Evolutionary conservation across 2,113 vertebrate species (phyloP), one percentile per base, ranked within the genome.

Genomic region (Megaceryle maxima): DNA sequence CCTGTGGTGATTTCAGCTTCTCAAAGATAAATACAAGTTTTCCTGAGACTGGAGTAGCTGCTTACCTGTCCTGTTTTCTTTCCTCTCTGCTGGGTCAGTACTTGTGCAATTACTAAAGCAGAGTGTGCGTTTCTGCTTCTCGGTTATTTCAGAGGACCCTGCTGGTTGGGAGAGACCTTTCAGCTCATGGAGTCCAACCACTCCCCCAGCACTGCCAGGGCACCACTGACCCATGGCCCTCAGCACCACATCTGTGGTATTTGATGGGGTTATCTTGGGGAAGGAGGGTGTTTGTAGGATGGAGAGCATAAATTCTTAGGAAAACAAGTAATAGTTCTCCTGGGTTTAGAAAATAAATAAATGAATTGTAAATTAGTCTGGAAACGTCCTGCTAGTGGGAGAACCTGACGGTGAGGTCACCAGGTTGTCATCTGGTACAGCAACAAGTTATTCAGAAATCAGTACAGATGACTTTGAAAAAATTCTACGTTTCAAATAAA

Each of bases 61-160:
- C 4, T 7, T 37, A 18, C 60, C 26, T 3, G 0, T 59, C 62
- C 53, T 4, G 0, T 2, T 35, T 13, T 0, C 0, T 8, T 29
- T 25, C 50, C 50, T 22, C 43, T 19, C 19, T 64, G 35, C 55
- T 51, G 6, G 0, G 1, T 37, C 28, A 39, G 57, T 5, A 8
- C 51, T 5, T 4, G 24, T 6, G 39, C 3, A 2, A 4, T 7
- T 11, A 3, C 37, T 16, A 2, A 50, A 19, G 4, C 50, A 33
- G 48, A 0, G 41, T 2, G 39, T n/a, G 33, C 2, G 2, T 16
- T 81, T 16, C 29, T 26, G 5, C 17, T n/a, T 14, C 33, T 33
- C 16, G 0, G 33, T 6, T 25, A 25, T 16, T 53, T 46, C 46
- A 20, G 9, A 29, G 26, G 15, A 29, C 28, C 31, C 8, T 19